Percentiles rank a stretch among this genome's conserved stretches.
phyloP scores from a whole-genome alignment of 1,140 invertebrate species.

The Halesus radiatus region DNA sequence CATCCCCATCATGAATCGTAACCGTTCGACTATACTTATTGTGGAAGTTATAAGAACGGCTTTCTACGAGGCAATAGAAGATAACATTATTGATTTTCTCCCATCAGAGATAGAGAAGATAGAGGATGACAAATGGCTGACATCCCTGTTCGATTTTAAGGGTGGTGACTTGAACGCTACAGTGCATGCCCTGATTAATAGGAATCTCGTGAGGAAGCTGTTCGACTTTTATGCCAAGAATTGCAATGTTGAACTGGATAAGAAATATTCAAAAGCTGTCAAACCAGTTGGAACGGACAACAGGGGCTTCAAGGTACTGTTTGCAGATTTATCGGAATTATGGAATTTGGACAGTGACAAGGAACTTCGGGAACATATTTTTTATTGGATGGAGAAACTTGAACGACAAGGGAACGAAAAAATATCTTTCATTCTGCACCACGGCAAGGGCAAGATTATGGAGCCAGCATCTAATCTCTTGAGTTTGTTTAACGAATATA shows the following conservation, averaged over 20 bases:
- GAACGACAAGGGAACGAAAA: background rate
- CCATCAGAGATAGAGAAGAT: background rate
- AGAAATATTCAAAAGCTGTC: background rate
- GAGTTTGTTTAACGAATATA: background rate
- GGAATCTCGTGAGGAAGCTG: background rate
- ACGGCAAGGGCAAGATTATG: background rate
- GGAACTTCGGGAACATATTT: background rate
- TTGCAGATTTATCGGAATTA: background rate
- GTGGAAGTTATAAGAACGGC: background rate
- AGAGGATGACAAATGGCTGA: background rate
- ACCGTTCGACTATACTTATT: too few relatives aligned
- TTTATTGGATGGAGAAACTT: slow-evolving; percentile 17
- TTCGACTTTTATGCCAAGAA: background rate
- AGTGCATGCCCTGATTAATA: background rate
- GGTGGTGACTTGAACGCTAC: background rate
- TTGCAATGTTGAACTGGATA: slow-evolving; percentile 2
- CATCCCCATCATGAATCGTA: too few relatives aligned
- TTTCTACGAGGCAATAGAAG: background rate
- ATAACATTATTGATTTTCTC: background rate
- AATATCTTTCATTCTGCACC: background rate
- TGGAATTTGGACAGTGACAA: background rate
- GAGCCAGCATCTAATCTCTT: background rate
- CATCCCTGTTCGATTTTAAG: background rate
- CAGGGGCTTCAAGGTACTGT: background rate
- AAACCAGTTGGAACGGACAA: background rate